Conservation (phyloP, 1,140 invertebrate genomes). For the Leptinotarsa undecemlineata region DNA sequence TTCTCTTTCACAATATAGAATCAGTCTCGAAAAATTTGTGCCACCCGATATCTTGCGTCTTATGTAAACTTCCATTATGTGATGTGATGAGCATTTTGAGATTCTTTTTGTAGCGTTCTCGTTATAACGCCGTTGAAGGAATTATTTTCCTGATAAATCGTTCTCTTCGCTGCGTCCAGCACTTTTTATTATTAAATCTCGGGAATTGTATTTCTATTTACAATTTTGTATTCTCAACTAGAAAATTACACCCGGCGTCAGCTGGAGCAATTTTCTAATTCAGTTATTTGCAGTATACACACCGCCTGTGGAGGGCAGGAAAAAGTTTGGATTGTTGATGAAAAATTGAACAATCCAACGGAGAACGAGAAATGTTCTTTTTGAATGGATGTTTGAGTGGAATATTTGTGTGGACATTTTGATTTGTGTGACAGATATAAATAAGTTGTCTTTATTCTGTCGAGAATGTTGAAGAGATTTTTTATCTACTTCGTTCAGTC, state of each 20-base stretch:
- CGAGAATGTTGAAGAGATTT: too few relatives aligned
- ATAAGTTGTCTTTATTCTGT: too few relatives aligned
- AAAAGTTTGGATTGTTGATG: conserved; percentile 11
- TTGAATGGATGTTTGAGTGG: too few relatives aligned
- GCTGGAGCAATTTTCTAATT: conserved; percentile 39
- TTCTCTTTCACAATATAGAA: too few relatives aligned
- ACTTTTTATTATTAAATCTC: conserved; percentile 37
- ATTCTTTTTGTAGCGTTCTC: conserved; percentile 36
- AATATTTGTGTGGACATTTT: too few relatives aligned
- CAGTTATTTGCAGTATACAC: conserved; percentile 27
- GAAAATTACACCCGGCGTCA: conserved; percentile 37
- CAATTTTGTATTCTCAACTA: conserved; percentile 39
- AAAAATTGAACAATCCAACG: neutral
- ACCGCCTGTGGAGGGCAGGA: neutral
- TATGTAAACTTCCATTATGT: conserved; percentile 39
- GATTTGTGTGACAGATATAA: too few relatives aligned
- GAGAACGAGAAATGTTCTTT: too few relatives aligned
- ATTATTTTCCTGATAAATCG: conserved; percentile 44
- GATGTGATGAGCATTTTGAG: conserved; percentile 41
- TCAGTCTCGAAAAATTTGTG: neutral
- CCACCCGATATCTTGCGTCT: conserved; percentile 31
- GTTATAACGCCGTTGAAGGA: conserved; percentile 41
- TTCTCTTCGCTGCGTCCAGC: conserved; percentile 28
- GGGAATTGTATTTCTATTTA: conserved; percentile 36
- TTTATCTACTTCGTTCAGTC: too few relatives aligned